Conservation (phyloP, 2,113 vertebrate species). For the Pelecanoides urinatrix region DNA sequence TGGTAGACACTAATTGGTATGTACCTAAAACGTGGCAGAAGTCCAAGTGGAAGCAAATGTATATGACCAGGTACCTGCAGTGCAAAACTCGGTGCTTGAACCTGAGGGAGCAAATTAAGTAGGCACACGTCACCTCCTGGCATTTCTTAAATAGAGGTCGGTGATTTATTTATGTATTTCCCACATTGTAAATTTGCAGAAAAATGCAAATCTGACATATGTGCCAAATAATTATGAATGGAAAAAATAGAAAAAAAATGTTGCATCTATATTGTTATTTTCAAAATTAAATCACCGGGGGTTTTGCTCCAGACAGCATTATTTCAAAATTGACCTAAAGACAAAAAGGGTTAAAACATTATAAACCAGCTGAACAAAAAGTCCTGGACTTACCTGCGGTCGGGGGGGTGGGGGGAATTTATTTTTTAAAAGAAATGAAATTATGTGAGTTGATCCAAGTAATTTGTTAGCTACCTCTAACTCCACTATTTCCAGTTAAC, state of each 20-base stretch:
- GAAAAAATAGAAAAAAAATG: background rate
- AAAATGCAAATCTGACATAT: background rate
- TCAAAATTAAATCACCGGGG: background rate
- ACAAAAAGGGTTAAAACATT: background rate
- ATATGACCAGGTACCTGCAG: background rate
- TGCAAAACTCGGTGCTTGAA: background rate
- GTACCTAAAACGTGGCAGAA: background rate
- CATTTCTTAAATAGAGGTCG: background rate
- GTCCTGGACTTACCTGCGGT: background rate
- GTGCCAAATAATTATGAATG: background rate
- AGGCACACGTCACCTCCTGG: slow-evolving; percentile 51
- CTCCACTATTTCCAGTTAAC: background rate
- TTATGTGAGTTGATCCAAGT: background rate
- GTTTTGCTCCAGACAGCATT: background rate
- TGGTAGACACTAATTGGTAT: background rate
- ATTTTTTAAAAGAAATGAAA: background rate
- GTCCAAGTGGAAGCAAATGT: background rate
- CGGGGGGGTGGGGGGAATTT: accelerated
- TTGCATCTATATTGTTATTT: background rate
- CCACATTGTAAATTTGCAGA: background rate
- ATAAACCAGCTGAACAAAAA: background rate
- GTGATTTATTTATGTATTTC: background rate
- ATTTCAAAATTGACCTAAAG: background rate
- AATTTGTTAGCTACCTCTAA: background rate
- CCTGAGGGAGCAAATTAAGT: background rate